A percentile compares a stretch with the other conserved stretches of the same genome.
Evolutionary conservation across 2,113 vertebrate genomes (phyloP).

Genomic region (Pterocles gutturalis): DNA sequence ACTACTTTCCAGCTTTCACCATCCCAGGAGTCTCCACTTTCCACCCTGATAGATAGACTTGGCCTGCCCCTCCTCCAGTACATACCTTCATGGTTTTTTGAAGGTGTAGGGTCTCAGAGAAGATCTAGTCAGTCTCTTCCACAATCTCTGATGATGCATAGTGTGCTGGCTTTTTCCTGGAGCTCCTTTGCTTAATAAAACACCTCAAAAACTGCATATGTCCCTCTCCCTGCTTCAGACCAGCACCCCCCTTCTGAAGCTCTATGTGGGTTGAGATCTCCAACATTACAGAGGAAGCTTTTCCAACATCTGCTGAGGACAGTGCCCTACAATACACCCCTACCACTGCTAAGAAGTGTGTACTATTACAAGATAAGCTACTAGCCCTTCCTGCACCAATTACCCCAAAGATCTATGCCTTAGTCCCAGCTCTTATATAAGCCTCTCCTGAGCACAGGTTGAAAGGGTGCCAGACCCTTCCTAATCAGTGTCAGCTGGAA

Average conservation of each 20-base stretch:
- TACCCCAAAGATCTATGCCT: accelerated
- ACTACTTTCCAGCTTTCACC: neutral
- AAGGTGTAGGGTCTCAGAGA: neutral
- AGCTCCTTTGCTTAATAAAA: neutral
- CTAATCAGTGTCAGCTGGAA: neutral
- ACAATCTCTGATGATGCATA: neutral
- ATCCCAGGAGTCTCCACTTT: neutral
- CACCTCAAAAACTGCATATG: neutral
- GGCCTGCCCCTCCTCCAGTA: neutral
- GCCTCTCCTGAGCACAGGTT: neutral
- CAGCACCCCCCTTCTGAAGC: neutral
- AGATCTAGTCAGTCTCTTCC: neutral
- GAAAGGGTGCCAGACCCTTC: neutral
- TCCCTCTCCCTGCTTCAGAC: neutral
- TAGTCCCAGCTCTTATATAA: neutral
- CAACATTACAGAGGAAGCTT: accelerated
- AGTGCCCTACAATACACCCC: neutral
- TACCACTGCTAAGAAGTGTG: accelerated
- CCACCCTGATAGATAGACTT: neutral
- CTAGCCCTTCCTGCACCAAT: accelerated
- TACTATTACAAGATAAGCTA: accelerated
- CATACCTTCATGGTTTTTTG: neutral
- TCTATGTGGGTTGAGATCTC: neutral
- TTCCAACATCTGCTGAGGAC: neutral
- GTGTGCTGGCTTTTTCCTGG: accelerated